Base-by-base conservation (phyloP, 37 sponge, comb jelly and placozoan species). In the Spongia lamella region DNA sequence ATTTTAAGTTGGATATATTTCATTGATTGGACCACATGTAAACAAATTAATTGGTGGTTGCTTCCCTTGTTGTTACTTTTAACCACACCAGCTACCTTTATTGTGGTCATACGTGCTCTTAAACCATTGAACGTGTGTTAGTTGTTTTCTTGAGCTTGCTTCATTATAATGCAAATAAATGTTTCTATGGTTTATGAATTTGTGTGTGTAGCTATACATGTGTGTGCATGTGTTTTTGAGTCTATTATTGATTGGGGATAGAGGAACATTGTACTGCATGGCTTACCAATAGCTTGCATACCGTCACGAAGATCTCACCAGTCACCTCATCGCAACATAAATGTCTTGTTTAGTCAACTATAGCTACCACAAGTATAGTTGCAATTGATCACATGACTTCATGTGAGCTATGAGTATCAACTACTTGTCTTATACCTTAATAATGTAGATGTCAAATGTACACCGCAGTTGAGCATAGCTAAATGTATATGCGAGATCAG, bases 271-370 rank as follows among this genome's bases (percentile, higher is more conserved):
- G 17, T 78, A 68, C 7, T 13, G 9, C 9, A 43, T 9, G 9
- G 9, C 88, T 40, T 76, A 80, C 84, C 81, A 2, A 92, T 66
- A 27, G 88, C 78, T 55, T 75, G 63, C 71, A 92, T 72, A 31
- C 92, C 98, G 33, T 61, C 78, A 38, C 65, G 73, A 56, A 97
- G 72, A 38, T 97, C 89, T 31, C 92, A 91, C 93, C 77, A 93
- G 94, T 15, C 92, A 61, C 17, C 90, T 83, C 35, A 97, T 90
- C 39, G 91, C 83, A 57, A 83, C 88, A 34, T 88, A 56, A 25
- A 97, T 88, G 50, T 97, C 98, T 53, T 92, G 80, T 32, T 88
- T 87, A 3, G 98, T 74, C 20, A 96, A 77, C 96, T 96, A 39
- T 31, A 35, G 11, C n/a, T n/a, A n/a, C n/a, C n/a, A n/a, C n/a